phyloP scores from a whole-genome alignment of 2,888 invertebrate species.

The Sicus ferrugineus region DNA sequence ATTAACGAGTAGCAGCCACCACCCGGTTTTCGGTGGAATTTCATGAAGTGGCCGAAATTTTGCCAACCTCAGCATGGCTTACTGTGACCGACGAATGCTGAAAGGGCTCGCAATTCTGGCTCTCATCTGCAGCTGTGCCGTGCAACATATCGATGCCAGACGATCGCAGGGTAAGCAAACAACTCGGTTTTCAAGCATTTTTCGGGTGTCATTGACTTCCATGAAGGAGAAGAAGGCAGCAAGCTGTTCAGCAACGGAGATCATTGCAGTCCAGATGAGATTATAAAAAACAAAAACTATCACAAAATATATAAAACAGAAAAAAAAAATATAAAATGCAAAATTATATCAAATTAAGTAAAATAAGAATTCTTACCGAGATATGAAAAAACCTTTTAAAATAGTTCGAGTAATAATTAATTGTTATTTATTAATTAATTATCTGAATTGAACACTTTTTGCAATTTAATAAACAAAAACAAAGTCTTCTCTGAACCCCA shows the following conservation, averaged over 20 bases:
- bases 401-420: too few species aligned
- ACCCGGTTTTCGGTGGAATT: constrained; percentile 11
- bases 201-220: constrained; percentile 20
- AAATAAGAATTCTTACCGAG: not conserved
- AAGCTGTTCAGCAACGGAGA: not conserved
- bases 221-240: not conserved
- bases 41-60: constrained; percentile 42
- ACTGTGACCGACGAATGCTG: constrained; percentile 57
- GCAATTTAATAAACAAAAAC: too few species aligned
- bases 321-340: not conserved
- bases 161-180: constrained; percentile 43
- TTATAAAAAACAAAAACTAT: not conserved
- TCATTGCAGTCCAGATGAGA: not conserved
- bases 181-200: not conserved
- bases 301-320: not conserved
- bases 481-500: too few species aligned
- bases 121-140: constrained; percentile 36
- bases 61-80: constrained; percentile 50
- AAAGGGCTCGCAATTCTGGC: constrained; percentile 47
- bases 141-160: constrained; percentile 47
- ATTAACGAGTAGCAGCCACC: not conserved
- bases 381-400: too few species aligned
- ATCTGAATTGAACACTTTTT: too few species aligned
- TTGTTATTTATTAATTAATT: too few species aligned
- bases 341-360: not conserved